Conservation (phyloP, 2,888 invertebrate genomes). For the Willowsia nigromaculata region DNA sequence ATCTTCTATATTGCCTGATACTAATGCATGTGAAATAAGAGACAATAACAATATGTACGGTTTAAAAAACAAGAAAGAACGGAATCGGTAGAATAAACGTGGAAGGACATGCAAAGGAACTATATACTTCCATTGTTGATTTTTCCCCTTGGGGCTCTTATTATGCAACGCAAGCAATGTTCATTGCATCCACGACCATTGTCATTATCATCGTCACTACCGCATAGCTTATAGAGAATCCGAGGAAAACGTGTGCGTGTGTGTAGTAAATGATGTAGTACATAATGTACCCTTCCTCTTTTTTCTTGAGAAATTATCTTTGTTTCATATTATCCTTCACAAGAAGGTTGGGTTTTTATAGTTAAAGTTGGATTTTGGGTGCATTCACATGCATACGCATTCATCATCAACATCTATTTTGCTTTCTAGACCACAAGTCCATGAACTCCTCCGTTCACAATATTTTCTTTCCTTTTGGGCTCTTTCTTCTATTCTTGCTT, state of each 20-base stretch:
- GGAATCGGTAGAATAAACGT: not conserved
- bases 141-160: constrained; percentile 33
- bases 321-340: constrained; percentile 5
- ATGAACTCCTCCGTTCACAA: constrained; percentile 32
- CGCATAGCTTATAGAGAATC: not conserved
- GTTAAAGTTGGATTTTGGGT: constrained; percentile 8
- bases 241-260: not conserved
- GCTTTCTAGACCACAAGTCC: constrained; percentile 49
- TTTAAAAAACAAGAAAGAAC: not conserved
- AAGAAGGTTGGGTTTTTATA: not conserved
- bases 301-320: not conserved
- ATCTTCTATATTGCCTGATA: not conserved
- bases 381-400: constrained; percentile 1
- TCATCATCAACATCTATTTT: not conserved
- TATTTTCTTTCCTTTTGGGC: not conserved
- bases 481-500: constrained; percentile 55
- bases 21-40: not conserved
- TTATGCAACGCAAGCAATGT: constrained; percentile 19
- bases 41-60: not conserved
- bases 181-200: not conserved
- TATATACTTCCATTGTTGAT: constrained; percentile 41
- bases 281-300: constrained; percentile 42
- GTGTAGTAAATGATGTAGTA: not conserved
- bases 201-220: not conserved
- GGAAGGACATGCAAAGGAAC: constrained; percentile 18